Evolutionary conservation across 2,888 invertebrate genomes (phyloP).

Genomic region (Drosophila pullipes): DNA sequence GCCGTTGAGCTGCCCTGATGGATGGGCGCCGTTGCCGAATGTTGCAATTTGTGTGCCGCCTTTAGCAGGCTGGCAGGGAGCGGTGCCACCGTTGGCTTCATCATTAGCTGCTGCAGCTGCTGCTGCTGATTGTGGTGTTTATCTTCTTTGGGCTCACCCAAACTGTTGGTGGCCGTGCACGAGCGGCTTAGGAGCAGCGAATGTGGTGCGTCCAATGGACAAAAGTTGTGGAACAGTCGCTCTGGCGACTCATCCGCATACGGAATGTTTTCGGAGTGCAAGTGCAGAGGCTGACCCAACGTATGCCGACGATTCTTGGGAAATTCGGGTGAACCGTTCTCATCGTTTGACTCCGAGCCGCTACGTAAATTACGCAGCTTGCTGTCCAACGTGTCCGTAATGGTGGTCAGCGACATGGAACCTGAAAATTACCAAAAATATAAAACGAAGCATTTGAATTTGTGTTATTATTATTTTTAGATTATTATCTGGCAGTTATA

Average conservation of each 20-base stretch:
- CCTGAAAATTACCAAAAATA: conserved; percentile 86
- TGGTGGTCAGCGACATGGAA: conserved; percentile 92
- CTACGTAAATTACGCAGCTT: conserved; percentile 91
- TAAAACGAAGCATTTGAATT: background rate
- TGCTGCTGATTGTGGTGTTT: conserved; percentile 32
- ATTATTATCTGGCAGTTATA: no score
- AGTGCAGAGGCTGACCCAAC: conserved; percentile 83
- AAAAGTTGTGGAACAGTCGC: conserved; percentile 82
- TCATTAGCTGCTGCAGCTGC: conserved; percentile 34
- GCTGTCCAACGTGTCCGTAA: conserved; percentile 94
- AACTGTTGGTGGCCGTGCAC: conserved; percentile 73
- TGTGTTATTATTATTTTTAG: background rate
- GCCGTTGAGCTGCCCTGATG: conserved; percentile 68
- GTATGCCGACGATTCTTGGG: conserved; percentile 83
- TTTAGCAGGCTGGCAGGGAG: conserved; percentile 61
- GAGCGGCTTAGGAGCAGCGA: conserved; percentile 78
- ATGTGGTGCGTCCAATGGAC: conserved; percentile 73
- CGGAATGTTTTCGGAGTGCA: conserved; percentile 88
- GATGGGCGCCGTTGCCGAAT: conserved; percentile 82
- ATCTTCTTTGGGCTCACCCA: conserved; percentile 57
- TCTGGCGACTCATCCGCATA: conserved; percentile 90
- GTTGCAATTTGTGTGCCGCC: conserved; percentile 79
- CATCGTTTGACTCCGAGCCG: conserved; percentile 88
- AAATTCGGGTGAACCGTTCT: conserved; percentile 85
- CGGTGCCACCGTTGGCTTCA: conserved; percentile 53